A percentile compares a stretch with the other conserved stretches of the same genome.
These are phyloP conservation scores for zebrafish (Danio rerio) DNA, from an alignment of 2,113 vertebrate species.

Conservation along the genomic window DNA sequence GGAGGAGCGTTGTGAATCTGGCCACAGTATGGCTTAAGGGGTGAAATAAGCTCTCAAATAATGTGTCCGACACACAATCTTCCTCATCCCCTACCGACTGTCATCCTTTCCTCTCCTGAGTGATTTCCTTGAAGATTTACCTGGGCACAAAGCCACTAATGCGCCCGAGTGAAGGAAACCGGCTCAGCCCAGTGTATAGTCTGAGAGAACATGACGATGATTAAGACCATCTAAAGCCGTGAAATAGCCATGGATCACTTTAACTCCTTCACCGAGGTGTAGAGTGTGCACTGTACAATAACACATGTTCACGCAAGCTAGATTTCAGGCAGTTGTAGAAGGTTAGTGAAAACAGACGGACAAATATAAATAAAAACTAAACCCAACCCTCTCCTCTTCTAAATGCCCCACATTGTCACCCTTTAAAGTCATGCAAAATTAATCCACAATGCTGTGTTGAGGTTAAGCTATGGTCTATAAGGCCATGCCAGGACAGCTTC, in stretches of 20 bases:
- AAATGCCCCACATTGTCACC: constrained; percentile 19
- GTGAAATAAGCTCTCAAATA: constrained; percentile 29
- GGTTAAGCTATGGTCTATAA: constrained; percentile 63
- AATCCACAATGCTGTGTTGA: constrained; percentile 48
- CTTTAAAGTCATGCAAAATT: constrained; percentile 52
- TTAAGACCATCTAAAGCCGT: constrained; percentile 82
- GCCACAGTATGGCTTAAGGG: background rate
- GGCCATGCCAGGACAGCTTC: constrained; percentile 55
- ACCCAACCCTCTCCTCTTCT: background rate
- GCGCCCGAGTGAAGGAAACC: constrained; percentile 51
- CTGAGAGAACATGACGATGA: constrained; percentile 77
- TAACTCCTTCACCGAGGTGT: constrained; percentile 76
- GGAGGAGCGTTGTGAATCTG: background rate
- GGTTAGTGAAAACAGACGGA: background rate
- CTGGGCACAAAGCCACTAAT: constrained; percentile 83
- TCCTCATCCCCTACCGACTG: background rate
- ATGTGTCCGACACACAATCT: background rate
- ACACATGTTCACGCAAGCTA: background rate
- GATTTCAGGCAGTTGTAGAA: background rate
- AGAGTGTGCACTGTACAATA: background rate
- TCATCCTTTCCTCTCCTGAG: constrained; percentile 68
- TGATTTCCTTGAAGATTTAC: constrained; percentile 78
- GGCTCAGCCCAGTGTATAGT: constrained; percentile 48
- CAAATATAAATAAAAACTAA: background rate
- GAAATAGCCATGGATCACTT: constrained; percentile 78